These are phyloP conservation scores for Podocnemis expansa DNA, from an alignment of 2,113 vertebrate species.

Conservation along the genomic window DNA sequence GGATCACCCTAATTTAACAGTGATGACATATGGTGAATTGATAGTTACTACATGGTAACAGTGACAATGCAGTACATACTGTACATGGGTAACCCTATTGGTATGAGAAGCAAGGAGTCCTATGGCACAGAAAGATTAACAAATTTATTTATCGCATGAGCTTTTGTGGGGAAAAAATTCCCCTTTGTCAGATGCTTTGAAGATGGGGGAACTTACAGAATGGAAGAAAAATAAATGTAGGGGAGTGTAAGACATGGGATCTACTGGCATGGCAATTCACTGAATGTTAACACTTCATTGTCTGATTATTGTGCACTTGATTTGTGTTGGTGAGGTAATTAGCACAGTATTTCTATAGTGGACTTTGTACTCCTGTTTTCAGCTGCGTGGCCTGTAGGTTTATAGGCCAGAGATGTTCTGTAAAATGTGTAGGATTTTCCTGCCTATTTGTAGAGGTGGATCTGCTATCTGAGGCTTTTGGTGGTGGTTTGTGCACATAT, in stretches of 20 bases:
- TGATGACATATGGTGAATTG: constrained; percentile 69
- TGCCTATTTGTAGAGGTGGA: neutral
- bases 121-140: too few relatives aligned
- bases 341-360: constrained; percentile 9
- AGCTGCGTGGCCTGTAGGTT: neutral
- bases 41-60: constrained; percentile 60
- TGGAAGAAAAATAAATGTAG: too few relatives aligned
- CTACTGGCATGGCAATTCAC: constrained; percentile 26
- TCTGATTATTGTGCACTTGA: constrained; percentile 22
- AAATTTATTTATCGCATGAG: too few relatives aligned
- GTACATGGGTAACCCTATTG: constrained; percentile 39
- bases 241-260: too few relatives aligned
- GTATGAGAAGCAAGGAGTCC: too few relatives aligned
- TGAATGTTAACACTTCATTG: constrained; percentile 60
- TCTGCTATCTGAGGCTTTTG: constrained; percentile 2
- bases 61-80: constrained; percentile 38
- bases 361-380: neutral
- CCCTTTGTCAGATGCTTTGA: too few relatives aligned
- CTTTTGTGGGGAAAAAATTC: too few relatives aligned
- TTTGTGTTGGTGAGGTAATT: constrained; percentile 1
- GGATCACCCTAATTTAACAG: constrained; percentile 64
- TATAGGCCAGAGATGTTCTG: neutral
- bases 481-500: neutral
- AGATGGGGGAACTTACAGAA: too few relatives aligned
- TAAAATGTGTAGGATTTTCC: neutral